A percentile compares a stretch with the other conserved stretches of the same genome.
Evolutionary conservation across 2,888 invertebrate species (phyloP).

Genomic region (Pterostichus niger): DNA sequence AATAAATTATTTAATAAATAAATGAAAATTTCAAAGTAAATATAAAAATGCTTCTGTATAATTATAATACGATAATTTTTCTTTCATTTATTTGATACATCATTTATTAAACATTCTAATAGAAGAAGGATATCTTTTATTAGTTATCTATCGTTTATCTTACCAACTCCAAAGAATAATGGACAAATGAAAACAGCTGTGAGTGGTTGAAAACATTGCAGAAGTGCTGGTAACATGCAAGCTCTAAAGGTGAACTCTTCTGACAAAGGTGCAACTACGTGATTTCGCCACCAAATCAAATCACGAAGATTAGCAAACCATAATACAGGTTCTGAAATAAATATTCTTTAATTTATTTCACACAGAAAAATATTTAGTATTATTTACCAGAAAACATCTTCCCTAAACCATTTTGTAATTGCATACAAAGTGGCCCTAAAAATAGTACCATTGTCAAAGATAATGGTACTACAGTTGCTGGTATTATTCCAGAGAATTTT

Average conservation of each 20-base stretch:
- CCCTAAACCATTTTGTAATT: slow-evolving; percentile 84
- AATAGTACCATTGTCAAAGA: slow-evolving; percentile 89
- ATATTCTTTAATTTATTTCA: slow-evolving; percentile 9
- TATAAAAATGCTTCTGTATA: no score
- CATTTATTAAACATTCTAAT: no score
- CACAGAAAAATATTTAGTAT: slow-evolving; percentile 29
- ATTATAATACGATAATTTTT: no score
- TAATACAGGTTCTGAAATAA: slow-evolving; percentile 82
- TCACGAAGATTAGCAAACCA: slow-evolving; percentile 87
- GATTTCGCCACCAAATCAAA: slow-evolving; percentile 92
- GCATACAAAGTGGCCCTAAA: slow-evolving; percentile 90
- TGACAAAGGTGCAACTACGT: slow-evolving; percentile 93
- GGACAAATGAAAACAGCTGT: slow-evolving; percentile 91
- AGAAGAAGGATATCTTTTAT: no score
- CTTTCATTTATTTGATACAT: no score
- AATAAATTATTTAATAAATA: no score
- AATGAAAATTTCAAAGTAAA: no score
- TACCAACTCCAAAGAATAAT: slow-evolving; percentile 93
- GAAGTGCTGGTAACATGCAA: slow-evolving; percentile 94
- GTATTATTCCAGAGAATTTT: slow-evolving; percentile 85
- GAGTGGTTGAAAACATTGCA: slow-evolving; percentile 88
- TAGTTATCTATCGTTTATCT: slow-evolving; percentile 70
- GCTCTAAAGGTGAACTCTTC: slow-evolving; percentile 98
- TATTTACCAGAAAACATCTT: slow-evolving; percentile 83
- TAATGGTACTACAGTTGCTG: slow-evolving; percentile 87